These are phyloP conservation scores for Melitaea athalia DNA, from an alignment of 2,888 invertebrate species.

Conservation along the genomic window DNA sequence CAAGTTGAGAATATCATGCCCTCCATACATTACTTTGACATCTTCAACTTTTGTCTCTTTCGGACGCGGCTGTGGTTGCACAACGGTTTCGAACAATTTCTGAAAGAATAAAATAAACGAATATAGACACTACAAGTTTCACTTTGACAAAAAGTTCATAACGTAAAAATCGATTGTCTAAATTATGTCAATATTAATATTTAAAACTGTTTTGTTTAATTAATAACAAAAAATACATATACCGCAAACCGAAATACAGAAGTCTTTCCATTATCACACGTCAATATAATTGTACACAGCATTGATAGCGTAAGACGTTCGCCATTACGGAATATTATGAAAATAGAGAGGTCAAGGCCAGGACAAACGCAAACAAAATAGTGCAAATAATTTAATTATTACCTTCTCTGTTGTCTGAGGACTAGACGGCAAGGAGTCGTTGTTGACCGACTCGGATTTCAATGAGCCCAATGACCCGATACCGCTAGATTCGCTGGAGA, in stretches of 20 bases:
- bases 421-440: constrained; percentile 77
- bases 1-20: constrained; percentile 83
- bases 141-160: background rate
- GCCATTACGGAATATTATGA: constrained; percentile 82
- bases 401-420: constrained; percentile 81
- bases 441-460: constrained; percentile 76
- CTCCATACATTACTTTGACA: constrained; percentile 74
- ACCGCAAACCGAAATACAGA: background rate
- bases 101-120: constrained; percentile 50
- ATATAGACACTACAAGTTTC: constrained; percentile 6
- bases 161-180: constrained; percentile 9
- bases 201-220: constrained; percentile 20
- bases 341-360: constrained; percentile 83
- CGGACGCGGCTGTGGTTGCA: constrained; percentile 73
- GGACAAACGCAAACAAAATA: constrained; percentile 77
- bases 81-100: constrained; percentile 74
- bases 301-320: constrained; percentile 75
- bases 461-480: constrained; percentile 82
- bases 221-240: constrained; percentile 17
- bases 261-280: constrained; percentile 60
- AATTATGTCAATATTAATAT: too few relatives aligned
- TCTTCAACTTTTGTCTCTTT: constrained; percentile 65
- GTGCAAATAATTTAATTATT: constrained; percentile 52
- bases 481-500: constrained; percentile 84
- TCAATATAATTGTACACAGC: constrained; percentile 68